Base-by-base conservation (phyloP, 2,888 invertebrate genomes). In the Tipula confusa region DNA sequence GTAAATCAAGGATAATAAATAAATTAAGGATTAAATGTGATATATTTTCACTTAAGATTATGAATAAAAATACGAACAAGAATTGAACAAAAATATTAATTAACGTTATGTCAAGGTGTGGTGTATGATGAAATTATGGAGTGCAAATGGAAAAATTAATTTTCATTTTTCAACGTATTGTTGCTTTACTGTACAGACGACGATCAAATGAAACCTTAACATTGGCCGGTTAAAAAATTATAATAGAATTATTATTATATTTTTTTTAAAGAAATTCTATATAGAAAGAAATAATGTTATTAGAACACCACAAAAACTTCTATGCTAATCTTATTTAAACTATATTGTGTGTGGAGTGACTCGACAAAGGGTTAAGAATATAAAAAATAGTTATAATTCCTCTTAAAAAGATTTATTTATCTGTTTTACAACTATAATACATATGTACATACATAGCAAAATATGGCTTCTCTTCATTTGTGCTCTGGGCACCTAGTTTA, bases 1-100 rank as follows among this genome's bases (percentile, higher is more conserved):
- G 64, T 64, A 64, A 64, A 64, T 64, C 64, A 64, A 64, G 64
- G 64, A 64, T 64, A 64, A 64, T 64, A 64, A 64, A 64, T 64
- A 64, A 64, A 64, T 64, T 64, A 64, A 64, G 64, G 64, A 64
- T 64, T 64, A 64, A 18, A 64, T 64, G 64, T 64, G 64, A 64
- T 64, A 64, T 64, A 64, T 64, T 64, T 64, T 64, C 64, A 64
- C 64, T 64, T 64, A 64, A 64, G 64, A 64, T 64, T 64, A 64
- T 24, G 24, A 64, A 64, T 64, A 64, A 24, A 64, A 64, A 43
- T 43, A 18, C 1, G 6, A 33, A 15, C 15, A 15, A 43, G 64
- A 64, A 64, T 9, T n/a, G 2, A 2, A 43, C 13, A 43, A 64
- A 64, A 64, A 64, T 2, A 64, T 24, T 64, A 64, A 64, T 64